Evolutionary conservation across 2,888 invertebrate genomes (phyloP), one percentile per base, ranked within the genome.

Genomic region (Neoascia interrupta): DNA sequence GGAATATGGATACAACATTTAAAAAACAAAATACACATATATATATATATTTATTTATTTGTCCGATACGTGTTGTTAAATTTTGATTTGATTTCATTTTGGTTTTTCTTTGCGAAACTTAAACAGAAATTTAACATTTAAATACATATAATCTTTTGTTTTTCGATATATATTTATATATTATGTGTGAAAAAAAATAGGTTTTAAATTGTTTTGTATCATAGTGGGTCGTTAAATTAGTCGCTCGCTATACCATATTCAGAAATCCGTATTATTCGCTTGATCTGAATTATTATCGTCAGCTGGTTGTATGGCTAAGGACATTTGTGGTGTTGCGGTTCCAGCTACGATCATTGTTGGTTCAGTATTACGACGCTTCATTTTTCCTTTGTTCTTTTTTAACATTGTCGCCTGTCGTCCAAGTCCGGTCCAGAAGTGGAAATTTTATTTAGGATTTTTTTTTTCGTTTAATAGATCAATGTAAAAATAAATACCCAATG

Each of bases 381-480:
- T 97, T 92, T 98, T 98, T 87, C 93, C 93, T 91, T 95, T 95
- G 90, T 94, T 95, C 93, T 99, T 98, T 94, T 98, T 98, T 92
- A 99, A 93, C 99, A 99, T 99, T 91, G 98, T 98, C 90, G 99
- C 98, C 98, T 98, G 91, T 84, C 86, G 86, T n/a, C n/a, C n/a
- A n/a, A n/a, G n/a, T 86, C 86, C 87, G 86, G 85, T 85, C 85
- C 85, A 82, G 80, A 75, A 53, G 26, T 49, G 19, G 34, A 28
- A 13, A 28, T 51, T 10, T 51, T 36, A 3, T 60, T 10, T 53
- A 10, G 13, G n/a, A 26, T 26, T 4, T 31, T 49, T 43, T 41
- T 31, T 10, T 58, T 37, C 21, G 26, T 66, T 36, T 56, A 37
- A 26, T 41, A 26, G n/a, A n/a, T n/a, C n/a, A n/a, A n/a, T n/a